phyloP scores from a whole-genome alignment of 2,888 invertebrate species.

The Cephonodes hylas region DNA sequence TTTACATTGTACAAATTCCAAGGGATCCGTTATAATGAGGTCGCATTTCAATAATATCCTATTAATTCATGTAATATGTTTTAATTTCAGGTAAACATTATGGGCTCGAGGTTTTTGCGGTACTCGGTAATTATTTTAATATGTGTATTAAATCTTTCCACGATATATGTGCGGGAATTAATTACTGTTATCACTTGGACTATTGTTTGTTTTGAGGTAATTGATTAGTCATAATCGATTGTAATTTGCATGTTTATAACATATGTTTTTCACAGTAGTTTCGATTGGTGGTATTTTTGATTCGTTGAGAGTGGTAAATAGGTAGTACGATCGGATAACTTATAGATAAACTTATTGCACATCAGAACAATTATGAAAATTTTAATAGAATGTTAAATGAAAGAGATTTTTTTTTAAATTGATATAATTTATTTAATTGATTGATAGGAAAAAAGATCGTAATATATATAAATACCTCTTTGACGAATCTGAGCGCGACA shows the following conservation, averaged over 20 bases:
- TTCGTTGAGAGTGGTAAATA: no score
- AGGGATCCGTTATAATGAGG: not conserved
- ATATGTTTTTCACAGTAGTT: not conserved
- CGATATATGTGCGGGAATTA: not conserved
- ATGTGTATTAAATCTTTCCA: not conserved
- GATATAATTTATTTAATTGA: no score
- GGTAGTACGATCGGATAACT: no score
- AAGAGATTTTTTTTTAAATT: no score
- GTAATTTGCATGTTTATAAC: not conserved
- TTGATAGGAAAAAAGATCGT: no score
- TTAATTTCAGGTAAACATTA: slow-evolving; percentile 3
- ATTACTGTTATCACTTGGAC: not conserved
- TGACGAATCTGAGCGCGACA: no score
- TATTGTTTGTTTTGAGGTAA: not conserved
- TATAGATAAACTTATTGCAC: no score
- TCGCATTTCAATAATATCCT: not conserved
- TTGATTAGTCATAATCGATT: not conserved
- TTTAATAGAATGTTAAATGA: no score
- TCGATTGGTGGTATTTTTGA: no score
- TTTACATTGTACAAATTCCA: not conserved
- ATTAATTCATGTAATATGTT: slow-evolving; percentile 6
- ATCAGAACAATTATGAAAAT: no score
- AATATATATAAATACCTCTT: no score
- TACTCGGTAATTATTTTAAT: slow-evolving; percentile 21
- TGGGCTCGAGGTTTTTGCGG: slow-evolving; percentile 11